Conservation (phyloP, 1,140 invertebrate genomes). For the Drosophila ambigua region DNA sequence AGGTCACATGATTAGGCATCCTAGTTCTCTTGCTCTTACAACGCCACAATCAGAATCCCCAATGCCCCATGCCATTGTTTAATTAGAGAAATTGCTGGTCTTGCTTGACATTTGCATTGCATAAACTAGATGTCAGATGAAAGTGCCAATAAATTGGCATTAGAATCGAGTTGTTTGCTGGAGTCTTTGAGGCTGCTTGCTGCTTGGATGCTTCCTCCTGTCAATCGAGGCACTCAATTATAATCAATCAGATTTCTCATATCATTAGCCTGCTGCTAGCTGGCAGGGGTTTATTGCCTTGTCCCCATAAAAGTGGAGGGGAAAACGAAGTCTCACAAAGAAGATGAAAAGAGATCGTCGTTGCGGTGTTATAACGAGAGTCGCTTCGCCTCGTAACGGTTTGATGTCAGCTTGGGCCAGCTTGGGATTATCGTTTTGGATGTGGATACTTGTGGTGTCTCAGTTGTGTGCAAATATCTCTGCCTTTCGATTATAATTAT, state of each 20-base stretch:
- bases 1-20: no score
- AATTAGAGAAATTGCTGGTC: no score
- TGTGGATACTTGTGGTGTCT: not conserved
- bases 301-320: no score
- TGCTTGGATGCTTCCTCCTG: not conserved
- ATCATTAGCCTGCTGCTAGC: conserved; percentile 27
- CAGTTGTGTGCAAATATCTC: not conserved
- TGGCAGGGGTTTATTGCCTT: conserved; percentile 15
- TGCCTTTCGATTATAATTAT: conserved; percentile 17
- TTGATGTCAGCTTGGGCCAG: conserved; percentile 1
- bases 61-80: not conserved
- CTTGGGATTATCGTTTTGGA: conserved; percentile 19
- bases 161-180: conserved; percentile 16
- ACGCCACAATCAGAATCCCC: no score
- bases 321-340: no score
- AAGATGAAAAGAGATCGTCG: not conserved
- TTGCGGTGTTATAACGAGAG: no score
- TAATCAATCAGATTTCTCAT: conserved; percentile 46
- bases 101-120: no score
- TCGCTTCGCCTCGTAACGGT: conserved; percentile 23
- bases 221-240: conserved; percentile 27
- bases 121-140: conserved; percentile 4
- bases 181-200: no score
- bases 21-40: no score
- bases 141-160: conserved; percentile 43